Conservation (phyloP, 1,140 invertebrate species). For the Leptinotarsa lineolata region DNA sequence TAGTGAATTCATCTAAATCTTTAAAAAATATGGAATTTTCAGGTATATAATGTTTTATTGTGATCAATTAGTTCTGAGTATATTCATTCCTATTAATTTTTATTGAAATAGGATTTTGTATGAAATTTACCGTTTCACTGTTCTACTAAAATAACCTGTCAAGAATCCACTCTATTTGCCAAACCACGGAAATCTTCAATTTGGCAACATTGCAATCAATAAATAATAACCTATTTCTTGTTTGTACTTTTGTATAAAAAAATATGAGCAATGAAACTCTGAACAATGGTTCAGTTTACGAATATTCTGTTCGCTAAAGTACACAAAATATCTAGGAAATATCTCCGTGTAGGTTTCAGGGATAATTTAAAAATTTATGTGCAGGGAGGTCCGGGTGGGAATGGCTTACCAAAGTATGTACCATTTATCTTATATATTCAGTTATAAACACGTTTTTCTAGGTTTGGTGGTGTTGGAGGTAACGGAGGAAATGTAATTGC, state of each 20-base stretch:
- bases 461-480: slow-evolving; percentile 85
- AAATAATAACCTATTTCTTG: too few species aligned
- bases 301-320: slow-evolving; percentile 44
- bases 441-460: slow-evolving; percentile 50
- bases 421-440: neutral
- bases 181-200: too few species aligned
- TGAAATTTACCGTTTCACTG: too few species aligned
- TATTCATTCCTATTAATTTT: too few species aligned
- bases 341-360: slow-evolving; percentile 63
- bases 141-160: too few species aligned
- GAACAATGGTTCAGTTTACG: slow-evolving; percentile 56
- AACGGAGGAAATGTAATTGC: slow-evolving; percentile 82
- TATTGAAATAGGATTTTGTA: too few species aligned
- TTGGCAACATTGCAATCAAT: too few species aligned
- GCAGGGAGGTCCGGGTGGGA: slow-evolving; percentile 75
- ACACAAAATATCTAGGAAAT: slow-evolving; percentile 53
- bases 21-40: too few species aligned
- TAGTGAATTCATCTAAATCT: too few species aligned
- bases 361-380: slow-evolving; percentile 75
- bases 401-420: slow-evolving; percentile 54
- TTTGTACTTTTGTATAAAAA: neutral
- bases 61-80: too few species aligned
- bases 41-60: too few species aligned
- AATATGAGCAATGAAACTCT: neutral
- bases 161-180: too few species aligned